These are phyloP conservation scores for Pachyramphus minor DNA, from an alignment of 2,113 vertebrate species.

Conservation along the genomic window DNA sequence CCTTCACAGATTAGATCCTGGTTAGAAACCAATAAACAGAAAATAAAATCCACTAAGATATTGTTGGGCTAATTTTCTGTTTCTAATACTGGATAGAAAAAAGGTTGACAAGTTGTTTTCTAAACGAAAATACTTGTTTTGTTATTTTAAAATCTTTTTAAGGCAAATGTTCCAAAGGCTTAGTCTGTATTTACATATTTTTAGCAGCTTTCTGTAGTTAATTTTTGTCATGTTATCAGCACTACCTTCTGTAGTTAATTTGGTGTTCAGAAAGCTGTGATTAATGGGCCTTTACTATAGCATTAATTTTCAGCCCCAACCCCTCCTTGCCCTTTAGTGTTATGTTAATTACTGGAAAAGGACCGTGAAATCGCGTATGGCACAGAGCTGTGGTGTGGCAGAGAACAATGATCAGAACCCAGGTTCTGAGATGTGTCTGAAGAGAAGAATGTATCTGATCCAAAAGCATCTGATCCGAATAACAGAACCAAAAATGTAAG, in stretches of 20 bases:
- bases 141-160: conserved; percentile 4
- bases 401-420: conserved; percentile 1
- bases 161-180: conserved; percentile 25
- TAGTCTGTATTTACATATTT: conserved; percentile 52
- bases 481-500: neutral
- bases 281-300: conserved; percentile 45
- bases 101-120: conserved; percentile 11
- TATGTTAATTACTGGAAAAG: conserved; percentile 60
- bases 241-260: conserved; percentile 59
- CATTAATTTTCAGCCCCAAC: conserved; percentile 56
- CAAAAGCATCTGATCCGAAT: neutral
- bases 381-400: neutral
- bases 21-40: conserved; percentile 27
- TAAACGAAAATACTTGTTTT: conserved; percentile 14
- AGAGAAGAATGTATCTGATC: neutral
- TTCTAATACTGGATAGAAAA: conserved; percentile 25
- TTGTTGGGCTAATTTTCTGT: neutral
- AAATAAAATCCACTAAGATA: neutral
- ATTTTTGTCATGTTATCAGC: conserved; percentile 60
- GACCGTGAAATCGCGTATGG: neutral
- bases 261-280: conserved; percentile 43
- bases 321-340: conserved; percentile 28
- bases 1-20: conserved; percentile 38
- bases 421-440: neutral
- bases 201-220: conserved; percentile 56